These are phyloP conservation scores for Sturnus vulgaris DNA, from an alignment of 2,113 vertebrate genomes.

Conservation along the genomic window DNA sequence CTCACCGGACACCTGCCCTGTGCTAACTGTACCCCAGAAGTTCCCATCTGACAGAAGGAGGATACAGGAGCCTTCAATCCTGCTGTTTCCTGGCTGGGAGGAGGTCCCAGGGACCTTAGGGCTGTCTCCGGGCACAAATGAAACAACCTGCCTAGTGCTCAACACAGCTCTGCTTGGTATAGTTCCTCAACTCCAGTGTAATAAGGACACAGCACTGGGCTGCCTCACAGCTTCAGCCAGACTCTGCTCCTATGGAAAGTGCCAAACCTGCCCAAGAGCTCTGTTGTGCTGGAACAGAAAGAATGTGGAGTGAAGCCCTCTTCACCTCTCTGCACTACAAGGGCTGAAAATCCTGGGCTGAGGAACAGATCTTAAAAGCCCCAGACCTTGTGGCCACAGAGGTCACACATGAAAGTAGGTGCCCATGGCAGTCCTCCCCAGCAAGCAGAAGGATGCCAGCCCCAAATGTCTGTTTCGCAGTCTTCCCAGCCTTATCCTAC, in stretches of 20 bases:
- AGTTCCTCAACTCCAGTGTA: background rate
- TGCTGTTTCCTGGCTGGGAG: background rate
- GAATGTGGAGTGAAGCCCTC: background rate
- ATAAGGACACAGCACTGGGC: background rate
- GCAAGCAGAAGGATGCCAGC: background rate
- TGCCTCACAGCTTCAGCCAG: background rate
- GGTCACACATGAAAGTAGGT: background rate
- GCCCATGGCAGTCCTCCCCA: accelerated
- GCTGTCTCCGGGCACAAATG: background rate
- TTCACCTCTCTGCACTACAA: background rate
- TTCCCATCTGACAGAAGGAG: background rate
- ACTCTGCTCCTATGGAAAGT: background rate
- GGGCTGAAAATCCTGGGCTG: background rate
- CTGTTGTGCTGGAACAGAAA: background rate
- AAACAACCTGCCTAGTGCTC: background rate
- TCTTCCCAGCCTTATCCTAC: background rate
- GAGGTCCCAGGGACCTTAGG: background rate
- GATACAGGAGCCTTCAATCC: background rate
- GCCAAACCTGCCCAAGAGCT: background rate
- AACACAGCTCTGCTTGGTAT: background rate
- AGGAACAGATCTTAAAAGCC: background rate
- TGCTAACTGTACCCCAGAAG: background rate
- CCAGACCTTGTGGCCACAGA: background rate
- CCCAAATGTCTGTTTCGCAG: accelerated
- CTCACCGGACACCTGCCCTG: background rate